A percentile compares a stretch with the other conserved stretches of the same genome.
Conservation (phyloP, 1,140 invertebrate species). For the Battus philenor region DNA sequence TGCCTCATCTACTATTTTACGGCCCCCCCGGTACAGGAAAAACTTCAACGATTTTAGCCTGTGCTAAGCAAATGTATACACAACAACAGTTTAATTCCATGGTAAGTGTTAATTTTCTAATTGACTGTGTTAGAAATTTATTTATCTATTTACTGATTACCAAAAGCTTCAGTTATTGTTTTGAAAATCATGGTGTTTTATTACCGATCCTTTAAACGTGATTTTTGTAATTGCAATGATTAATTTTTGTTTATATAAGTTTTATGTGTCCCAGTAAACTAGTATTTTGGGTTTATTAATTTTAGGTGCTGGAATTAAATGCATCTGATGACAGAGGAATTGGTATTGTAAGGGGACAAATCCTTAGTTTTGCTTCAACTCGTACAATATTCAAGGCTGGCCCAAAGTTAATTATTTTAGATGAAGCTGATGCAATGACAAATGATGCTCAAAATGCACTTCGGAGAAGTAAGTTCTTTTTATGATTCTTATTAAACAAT, state of each 20-base stretch:
- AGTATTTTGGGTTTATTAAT: too few species aligned
- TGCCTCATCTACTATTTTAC: slow-evolving; percentile 98
- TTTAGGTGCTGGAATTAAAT: slow-evolving; percentile 93
- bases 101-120: too few species aligned
- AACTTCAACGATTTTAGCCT: slow-evolving; percentile 98
- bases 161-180: too few species aligned
- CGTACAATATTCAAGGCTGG: slow-evolving; percentile 95
- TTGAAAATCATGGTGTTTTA: background rate
- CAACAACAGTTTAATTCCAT: slow-evolving; percentile 93
- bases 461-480: slow-evolving; percentile 86
- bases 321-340: slow-evolving; percentile 99
- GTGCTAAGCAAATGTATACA: slow-evolving; percentile 94
- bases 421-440: slow-evolving; percentile 99
- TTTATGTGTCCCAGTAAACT: too few species aligned
- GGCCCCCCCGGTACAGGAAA: slow-evolving; percentile 99
- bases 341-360: slow-evolving; percentile 95
- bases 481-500: background rate
- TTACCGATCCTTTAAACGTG: too few species aligned
- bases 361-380: slow-evolving; percentile 99
- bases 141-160: too few species aligned
- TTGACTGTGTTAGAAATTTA: too few species aligned
- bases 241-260: too few species aligned
- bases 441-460: slow-evolving; percentile 99
- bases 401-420: slow-evolving; percentile 97
- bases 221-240: too few species aligned